These are phyloP conservation scores for Dasysyrphus tricinctus DNA, from an alignment of 2,888 invertebrate species.

Conservation along the genomic window DNA sequence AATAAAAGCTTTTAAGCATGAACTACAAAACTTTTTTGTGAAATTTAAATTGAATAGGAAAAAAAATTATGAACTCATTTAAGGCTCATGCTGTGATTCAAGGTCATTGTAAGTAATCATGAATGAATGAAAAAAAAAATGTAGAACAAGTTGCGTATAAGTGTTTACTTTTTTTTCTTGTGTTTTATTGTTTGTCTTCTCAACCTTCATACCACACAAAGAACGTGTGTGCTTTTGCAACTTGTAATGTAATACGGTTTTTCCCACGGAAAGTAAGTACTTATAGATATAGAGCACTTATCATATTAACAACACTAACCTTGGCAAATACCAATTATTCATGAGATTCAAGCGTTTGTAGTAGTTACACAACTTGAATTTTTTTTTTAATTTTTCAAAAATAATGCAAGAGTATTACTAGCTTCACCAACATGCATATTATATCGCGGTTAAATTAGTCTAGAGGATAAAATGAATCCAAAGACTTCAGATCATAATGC, in stretches of 20 bases:
- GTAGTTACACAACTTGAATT: neutral
- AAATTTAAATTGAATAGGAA: too few relatives aligned
- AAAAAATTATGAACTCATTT: too few relatives aligned
- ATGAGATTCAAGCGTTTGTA: conserved; percentile 24
- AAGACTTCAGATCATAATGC: neutral
- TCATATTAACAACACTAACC: conserved; percentile 41
- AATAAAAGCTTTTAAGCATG: too few relatives aligned
- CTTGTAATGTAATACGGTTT: conserved; percentile 15
- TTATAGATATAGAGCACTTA: neutral
- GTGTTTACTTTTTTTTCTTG: neutral
- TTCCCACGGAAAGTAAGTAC: neutral
- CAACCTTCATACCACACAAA: neutral
- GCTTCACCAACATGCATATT: neutral
- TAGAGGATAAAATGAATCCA: neutral
- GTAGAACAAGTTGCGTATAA: conserved; percentile 15
- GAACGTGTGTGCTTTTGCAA: neutral
- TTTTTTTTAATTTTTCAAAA: neutral
- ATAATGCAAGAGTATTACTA: neutral
- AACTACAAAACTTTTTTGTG: too few relatives aligned
- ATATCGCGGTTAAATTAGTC: neutral
- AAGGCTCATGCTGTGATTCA: neutral
- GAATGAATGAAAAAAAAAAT: neutral
- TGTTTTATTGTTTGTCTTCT: neutral
- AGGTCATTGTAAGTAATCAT: conserved; percentile 1
- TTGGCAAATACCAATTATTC: conserved; percentile 47